These are phyloP conservation scores for Heteropelma amictum DNA, from an alignment of 2,888 invertebrate genomes.

Conservation along the genomic window DNA sequence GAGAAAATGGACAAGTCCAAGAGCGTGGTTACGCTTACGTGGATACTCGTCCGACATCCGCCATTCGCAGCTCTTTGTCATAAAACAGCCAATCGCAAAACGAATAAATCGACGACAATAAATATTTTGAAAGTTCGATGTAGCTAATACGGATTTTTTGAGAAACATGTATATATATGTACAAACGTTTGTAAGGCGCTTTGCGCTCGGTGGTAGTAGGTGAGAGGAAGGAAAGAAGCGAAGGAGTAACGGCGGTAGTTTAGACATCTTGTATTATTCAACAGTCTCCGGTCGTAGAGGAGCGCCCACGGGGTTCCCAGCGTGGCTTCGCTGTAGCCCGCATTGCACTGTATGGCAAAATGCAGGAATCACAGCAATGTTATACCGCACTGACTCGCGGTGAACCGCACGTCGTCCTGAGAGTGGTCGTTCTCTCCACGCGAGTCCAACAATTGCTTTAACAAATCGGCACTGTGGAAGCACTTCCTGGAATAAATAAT, in stretches of 20 bases:
- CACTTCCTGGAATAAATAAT: slow-evolving; percentile 64
- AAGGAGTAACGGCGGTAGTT: slow-evolving; percentile 57
- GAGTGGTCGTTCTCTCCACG: slow-evolving; percentile 34
- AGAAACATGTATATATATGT: no score
- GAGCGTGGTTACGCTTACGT: no score
- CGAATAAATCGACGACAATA: no score
- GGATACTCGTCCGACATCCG: no score
- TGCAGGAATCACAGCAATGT: slow-evolving; percentile 39
- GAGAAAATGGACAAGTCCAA: no score
- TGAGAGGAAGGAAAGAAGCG: slow-evolving; percentile 25
- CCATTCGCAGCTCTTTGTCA: no score
- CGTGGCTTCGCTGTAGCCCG: slow-evolving; percentile 13
- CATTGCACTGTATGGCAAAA: slow-evolving; percentile 22
- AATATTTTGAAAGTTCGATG: no score
- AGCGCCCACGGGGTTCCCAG: slow-evolving; percentile 53
- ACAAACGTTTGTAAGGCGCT: no score
- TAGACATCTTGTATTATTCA: slow-evolving; percentile 64
- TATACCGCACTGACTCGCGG: background rate
- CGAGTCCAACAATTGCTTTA: slow-evolving; percentile 62
- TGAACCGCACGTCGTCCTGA: slow-evolving; percentile 7
- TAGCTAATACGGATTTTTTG: no score
- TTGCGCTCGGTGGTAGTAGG: slow-evolving; percentile 3
- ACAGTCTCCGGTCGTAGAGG: slow-evolving; percentile 54
- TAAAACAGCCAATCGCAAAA: no score
- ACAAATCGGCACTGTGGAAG: slow-evolving; percentile 59